Evolutionary conservation across 2,888 invertebrate species (phyloP).

Genomic region (Eupithecia dodoneata): DNA sequence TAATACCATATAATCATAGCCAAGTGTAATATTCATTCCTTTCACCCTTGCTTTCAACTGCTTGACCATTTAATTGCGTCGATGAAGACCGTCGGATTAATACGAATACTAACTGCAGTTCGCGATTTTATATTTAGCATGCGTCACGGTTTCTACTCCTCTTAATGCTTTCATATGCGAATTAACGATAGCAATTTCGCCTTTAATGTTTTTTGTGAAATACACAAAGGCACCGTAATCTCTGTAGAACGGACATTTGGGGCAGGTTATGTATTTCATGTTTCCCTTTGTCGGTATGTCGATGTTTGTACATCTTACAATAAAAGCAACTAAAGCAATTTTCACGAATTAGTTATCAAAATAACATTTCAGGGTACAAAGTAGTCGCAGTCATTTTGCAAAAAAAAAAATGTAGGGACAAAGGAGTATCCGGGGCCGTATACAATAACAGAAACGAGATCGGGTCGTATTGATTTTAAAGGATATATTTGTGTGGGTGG

Average conservation of each 20-base stretch:
- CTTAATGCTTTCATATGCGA: constrained; percentile 47
- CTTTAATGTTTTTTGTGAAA: background rate
- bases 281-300: too few species aligned
- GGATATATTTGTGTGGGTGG: too few species aligned
- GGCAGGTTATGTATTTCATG: too few species aligned
- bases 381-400: background rate
- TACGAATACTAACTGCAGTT: constrained; percentile 20
- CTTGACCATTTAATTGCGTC: background rate
- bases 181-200: constrained; percentile 10
- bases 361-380: background rate
- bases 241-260: too few species aligned
- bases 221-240: too few species aligned
- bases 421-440: too few species aligned
- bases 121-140: constrained; percentile 13
- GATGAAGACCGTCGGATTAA: constrained; percentile 14
- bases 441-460: too few species aligned
- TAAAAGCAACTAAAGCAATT: too few species aligned
- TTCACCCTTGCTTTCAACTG: constrained; percentile 6
- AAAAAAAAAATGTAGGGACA: too few species aligned
- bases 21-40: background rate
- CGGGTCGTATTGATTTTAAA: too few species aligned
- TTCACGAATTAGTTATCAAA: too few species aligned
- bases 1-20: background rate
- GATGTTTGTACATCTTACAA: too few species aligned
- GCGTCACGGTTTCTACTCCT: constrained; percentile 62